These are phyloP conservation scores for Platanista minor DNA, from an alignment of 2,113 vertebrate genomes.

Conservation along the genomic window DNA sequence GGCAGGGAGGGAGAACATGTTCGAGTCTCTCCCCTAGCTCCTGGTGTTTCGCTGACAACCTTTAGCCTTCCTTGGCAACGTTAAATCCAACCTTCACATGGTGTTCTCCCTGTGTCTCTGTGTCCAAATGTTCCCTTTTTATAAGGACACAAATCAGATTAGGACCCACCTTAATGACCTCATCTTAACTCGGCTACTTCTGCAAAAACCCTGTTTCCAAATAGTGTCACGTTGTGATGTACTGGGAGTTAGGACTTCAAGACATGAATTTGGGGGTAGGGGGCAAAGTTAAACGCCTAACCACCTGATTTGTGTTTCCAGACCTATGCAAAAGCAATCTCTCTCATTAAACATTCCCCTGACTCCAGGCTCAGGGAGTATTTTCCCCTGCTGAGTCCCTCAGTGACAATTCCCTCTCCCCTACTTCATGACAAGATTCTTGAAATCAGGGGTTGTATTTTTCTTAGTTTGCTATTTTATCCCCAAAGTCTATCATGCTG, in stretches of 20 bases:
- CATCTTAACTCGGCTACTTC: background rate
- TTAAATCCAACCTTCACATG: background rate
- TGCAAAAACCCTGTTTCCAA: background rate
- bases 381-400: background rate
- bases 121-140: background rate
- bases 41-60: background rate
- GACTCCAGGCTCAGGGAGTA: too few relatives aligned
- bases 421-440: background rate
- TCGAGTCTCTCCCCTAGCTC: fast-evolving
- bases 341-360: background rate
- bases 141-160: background rate
- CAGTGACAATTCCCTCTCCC: background rate
- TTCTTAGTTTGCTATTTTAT: background rate
- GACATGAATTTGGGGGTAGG: background rate
- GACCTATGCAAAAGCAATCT: background rate
- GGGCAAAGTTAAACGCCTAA: background rate
- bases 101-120: fast-evolving
- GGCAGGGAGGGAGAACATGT: background rate
- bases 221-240: background rate
- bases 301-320: background rate
- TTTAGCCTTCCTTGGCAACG: background rate
- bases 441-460: background rate
- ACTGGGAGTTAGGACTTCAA: background rate
- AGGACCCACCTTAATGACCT: background rate
- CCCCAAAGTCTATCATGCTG: background rate